Evolutionary conservation across 1,140 invertebrate species (phyloP), one percentile per base, ranked within the genome.

Genomic region (Cydia amplana): DNA sequence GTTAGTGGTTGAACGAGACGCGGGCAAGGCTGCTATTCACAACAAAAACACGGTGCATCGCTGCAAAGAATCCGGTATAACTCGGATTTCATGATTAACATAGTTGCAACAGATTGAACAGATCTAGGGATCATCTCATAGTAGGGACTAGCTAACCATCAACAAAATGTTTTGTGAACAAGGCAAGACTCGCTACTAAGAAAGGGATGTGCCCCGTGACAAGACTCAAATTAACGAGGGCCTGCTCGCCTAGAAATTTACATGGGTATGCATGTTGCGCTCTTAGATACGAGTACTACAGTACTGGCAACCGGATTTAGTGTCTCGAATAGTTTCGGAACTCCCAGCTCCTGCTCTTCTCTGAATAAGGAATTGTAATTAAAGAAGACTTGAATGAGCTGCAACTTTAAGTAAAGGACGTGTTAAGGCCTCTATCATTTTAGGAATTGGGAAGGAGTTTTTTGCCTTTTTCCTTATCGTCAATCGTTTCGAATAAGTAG

Each of bases 231-330:
- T 88, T 87, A 91, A 89, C 83, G 83, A 88, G 82, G 74, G 77
- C 72, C 74, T 77, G 82, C 81, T 82, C 77, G 74, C 73, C 77
- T 84, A 32, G 79, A 86, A 83, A 86, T 90, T 90, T 89, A 87
- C 88, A 90, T 85, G 82, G 82, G 83, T 86, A 87, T 87, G 85
- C 83, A 86, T 87, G 85, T 86, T 83, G 83, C 83, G 78, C 84
- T 83, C 79, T 70, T 77, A 82, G 81, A 80, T 85, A 60, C 55
- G 55, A 60, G 18, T 60, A 83, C 73, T 84, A 78, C 79, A 78
- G 82, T 78, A 77, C 78, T 80, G 76, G 77, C 79, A 77, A 78
- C 79, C 76, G 83, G 81, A 89, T 89, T 91, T 90, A 91, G 82
- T 83, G 82, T 79, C 83, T 77, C 77, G 79, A 87, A 91, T 90